Conservation (phyloP, 2,888 invertebrate genomes). For the Drosophila basisetae region DNA sequence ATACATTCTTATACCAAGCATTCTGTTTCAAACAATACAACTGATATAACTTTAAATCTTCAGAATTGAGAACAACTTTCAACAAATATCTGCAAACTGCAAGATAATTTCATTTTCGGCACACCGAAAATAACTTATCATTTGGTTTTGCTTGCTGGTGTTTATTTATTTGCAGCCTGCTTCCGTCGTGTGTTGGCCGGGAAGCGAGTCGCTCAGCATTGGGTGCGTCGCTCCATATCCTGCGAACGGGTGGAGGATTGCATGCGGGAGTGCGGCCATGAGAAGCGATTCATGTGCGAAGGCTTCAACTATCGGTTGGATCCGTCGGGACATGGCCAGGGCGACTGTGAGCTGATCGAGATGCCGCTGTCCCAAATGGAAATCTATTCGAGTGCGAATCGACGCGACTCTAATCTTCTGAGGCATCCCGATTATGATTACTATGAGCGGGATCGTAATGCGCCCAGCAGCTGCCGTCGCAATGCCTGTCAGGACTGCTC, state of each 20-base stretch:
- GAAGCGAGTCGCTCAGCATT: conserved; percentile 89
- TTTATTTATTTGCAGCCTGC: conserved; percentile 87
- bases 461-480: conserved; percentile 87
- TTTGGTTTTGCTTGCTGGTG: conserved; percentile 6
- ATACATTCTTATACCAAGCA: not conserved
- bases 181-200: conserved; percentile 92
- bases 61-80: not conserved
- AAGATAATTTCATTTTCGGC: conserved; percentile 2
- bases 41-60: too few species aligned
- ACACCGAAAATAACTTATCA: conserved; percentile 4
- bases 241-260: conserved; percentile 92
- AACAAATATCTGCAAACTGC: not conserved
- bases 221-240: conserved; percentile 89
- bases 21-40: too few species aligned
- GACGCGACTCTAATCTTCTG: conserved; percentile 86
- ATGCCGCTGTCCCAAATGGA: conserved; percentile 90
- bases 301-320: conserved; percentile 94
- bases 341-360: conserved; percentile 91
- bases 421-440: conserved; percentile 90
- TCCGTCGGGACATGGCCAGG: conserved; percentile 89
- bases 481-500: conserved; percentile 83
- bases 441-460: conserved; percentile 91
- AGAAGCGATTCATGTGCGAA: conserved; percentile 91
- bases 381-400: conserved; percentile 85
- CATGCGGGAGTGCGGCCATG: conserved; percentile 90